Evolutionary conservation across 1,140 invertebrate genomes (phyloP), one percentile per base, ranked within the genome.

Genomic region (Drosophila bocki): DNA sequence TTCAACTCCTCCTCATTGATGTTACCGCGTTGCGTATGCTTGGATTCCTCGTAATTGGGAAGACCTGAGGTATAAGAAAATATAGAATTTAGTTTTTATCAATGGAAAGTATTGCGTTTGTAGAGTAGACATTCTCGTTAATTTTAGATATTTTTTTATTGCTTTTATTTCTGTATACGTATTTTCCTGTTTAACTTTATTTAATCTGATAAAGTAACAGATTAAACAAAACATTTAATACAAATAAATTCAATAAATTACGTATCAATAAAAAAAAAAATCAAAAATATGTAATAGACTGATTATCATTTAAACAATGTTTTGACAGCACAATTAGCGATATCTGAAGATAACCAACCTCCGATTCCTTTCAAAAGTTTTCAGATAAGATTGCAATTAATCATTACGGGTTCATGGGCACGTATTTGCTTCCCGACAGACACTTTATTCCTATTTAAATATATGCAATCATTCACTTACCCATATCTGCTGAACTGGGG

Each of bases 1-100:
- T 92, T 69, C 7, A 85, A 48, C 42, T 92, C 92, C 39, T 92
- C 92, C 41, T 92, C 92, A 54, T 92, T 92, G 17, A 92, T 87
- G 56, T 92, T 82, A 47, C 81, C 91, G 1, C 82, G 80, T 4
- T 79, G 33, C 3, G 82, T 87, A 48, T 91, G 78, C 9, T 77
- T 59, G 1, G 87, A 83, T 37, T 91, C 92, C 51, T 82, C 77
- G 57, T 91, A 93, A 7, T 68, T 80, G 0, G 92, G 91, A 17
- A 68, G 77, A 12, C 53, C 91, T 92, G 17, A 3, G 26, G 44
- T 35, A 15, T 44, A 57, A 11, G 26, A 44, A 11, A 32, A 35
- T 7, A 15, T n/a, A 11, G 29, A 13, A 58, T 13, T 4, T 37
- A 3, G 17, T 45, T 15, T 9, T 22, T 22, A 11, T 47, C 1